Evolutionary conservation across 64 coral and sea anemone genomes (phyloP).

Genomic region (Montipora foliosa): DNA sequence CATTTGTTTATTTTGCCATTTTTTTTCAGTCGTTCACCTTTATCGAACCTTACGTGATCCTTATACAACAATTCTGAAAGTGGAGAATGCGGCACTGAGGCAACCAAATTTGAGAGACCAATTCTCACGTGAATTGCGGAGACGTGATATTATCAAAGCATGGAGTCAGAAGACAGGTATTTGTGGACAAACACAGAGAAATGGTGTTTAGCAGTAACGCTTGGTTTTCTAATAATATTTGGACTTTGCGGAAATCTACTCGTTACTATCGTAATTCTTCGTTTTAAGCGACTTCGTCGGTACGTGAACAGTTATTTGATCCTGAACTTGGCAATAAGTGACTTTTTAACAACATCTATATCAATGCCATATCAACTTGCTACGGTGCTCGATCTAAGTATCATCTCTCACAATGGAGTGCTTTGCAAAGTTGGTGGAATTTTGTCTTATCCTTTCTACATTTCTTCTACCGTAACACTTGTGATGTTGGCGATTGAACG

Average conservation of each 20-base stretch:
- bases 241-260: conserved; percentile 61
- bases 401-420: conserved; percentile 35
- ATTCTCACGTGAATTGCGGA: not conserved
- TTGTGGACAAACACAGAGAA: conserved; percentile 25
- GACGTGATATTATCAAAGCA: not conserved
- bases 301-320: conserved; percentile 35
- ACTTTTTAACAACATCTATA: conserved; percentile 35
- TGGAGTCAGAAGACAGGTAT: not conserved
- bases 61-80: no score
- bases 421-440: conserved; percentile 57
- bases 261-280: conserved; percentile 32
- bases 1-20: no score
- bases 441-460: conserved; percentile 63
- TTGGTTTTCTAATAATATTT: conserved; percentile 50
- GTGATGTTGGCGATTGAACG: conserved; percentile 69
- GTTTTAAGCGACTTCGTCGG: conserved; percentile 56
- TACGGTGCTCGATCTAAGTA: conserved; percentile 44
- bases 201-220: conserved; percentile 17
- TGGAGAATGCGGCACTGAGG: no score
- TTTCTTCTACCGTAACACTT: conserved; percentile 55
- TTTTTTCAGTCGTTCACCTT: no score
- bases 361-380: conserved; percentile 65
- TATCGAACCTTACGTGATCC: no score
- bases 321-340: conserved; percentile 55
- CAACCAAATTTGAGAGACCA: no score